phyloP scores from a whole-genome alignment of 1,140 invertebrate species.

The Piezodorus guildinii region DNA sequence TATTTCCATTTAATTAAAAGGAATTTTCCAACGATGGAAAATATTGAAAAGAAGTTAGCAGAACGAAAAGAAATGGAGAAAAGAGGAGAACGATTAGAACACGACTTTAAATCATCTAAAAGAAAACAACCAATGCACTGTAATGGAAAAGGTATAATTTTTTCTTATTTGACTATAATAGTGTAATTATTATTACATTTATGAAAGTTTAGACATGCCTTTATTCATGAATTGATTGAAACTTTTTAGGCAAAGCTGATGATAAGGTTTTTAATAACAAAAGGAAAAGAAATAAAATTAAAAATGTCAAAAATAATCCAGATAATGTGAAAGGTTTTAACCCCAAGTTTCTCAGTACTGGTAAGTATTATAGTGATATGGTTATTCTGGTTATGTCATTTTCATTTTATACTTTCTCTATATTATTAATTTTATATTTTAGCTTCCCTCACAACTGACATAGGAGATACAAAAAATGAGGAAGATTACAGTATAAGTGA shows the following conservation, averaged over 20 bases:
- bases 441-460: too few relatives aligned
- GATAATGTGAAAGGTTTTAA: too few relatives aligned
- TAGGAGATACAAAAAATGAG: too few relatives aligned
- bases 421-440: too few relatives aligned
- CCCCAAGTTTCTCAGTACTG: too few relatives aligned
- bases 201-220: not conserved
- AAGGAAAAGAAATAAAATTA: too few relatives aligned
- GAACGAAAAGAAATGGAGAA: conserved; percentile 14
- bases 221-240: not conserved
- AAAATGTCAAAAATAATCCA: too few relatives aligned
- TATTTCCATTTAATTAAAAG: conserved; percentile 29
- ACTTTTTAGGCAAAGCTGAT: not conserved
- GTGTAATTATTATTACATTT: not conserved
- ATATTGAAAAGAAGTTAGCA: conserved; percentile 7
- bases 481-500: not conserved
- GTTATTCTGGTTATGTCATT: too few relatives aligned
- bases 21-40: conserved; percentile 39
- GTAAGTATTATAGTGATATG: too few relatives aligned
- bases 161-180: not conserved
- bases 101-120: conserved; percentile 4
- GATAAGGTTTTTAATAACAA: too few relatives aligned
- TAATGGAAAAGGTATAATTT: not conserved
- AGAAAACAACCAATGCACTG: not conserved
- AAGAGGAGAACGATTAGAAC: conserved; percentile 14
- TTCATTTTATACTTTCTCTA: too few relatives aligned